Percentiles rank a stretch among this genome's conserved stretches.
Conservation (phyloP, 2,888 invertebrate species). For the Pterostichus madidus region DNA sequence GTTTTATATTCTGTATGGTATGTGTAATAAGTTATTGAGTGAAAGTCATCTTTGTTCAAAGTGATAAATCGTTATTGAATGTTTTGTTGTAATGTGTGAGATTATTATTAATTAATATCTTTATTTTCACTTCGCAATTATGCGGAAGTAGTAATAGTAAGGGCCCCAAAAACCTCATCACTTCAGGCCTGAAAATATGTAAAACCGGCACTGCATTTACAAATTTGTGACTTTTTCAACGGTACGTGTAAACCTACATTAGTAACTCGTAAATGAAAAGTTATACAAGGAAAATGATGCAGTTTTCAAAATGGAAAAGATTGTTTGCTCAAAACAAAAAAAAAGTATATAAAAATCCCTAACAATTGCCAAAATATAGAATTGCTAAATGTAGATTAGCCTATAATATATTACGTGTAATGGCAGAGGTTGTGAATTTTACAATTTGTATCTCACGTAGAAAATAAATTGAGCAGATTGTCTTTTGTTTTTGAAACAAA, state of each 20-base stretch:
- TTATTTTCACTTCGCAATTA: too few relatives aligned
- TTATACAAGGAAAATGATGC: conserved; percentile 61
- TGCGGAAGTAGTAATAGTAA: too few relatives aligned
- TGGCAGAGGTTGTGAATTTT: conserved; percentile 67
- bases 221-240: conserved; percentile 56
- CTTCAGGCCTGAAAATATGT: too few relatives aligned
- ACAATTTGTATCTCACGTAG: conserved; percentile 65
- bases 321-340: conserved; percentile 66
- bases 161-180: too few relatives aligned
- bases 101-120: too few relatives aligned
- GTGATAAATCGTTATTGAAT: too few relatives aligned
- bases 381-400: conserved; percentile 63
- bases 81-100: too few relatives aligned
- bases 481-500: conserved; percentile 66
- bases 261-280: conserved; percentile 31
- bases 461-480: conserved; percentile 66
- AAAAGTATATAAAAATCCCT: conserved; percentile 44
- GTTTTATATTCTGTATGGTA: too few relatives aligned
- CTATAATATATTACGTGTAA: conserved; percentile 63
- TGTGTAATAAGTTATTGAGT: too few relatives aligned
- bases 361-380: conserved; percentile 64
- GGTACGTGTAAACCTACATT: conserved; percentile 46
- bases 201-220: not conserved
- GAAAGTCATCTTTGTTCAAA: too few relatives aligned
- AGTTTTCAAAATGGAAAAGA: conserved; percentile 66